These are phyloP conservation scores for Nasonia vitripennis DNA, from an alignment of 1,140 invertebrate genomes.

Conservation along the genomic window DNA sequence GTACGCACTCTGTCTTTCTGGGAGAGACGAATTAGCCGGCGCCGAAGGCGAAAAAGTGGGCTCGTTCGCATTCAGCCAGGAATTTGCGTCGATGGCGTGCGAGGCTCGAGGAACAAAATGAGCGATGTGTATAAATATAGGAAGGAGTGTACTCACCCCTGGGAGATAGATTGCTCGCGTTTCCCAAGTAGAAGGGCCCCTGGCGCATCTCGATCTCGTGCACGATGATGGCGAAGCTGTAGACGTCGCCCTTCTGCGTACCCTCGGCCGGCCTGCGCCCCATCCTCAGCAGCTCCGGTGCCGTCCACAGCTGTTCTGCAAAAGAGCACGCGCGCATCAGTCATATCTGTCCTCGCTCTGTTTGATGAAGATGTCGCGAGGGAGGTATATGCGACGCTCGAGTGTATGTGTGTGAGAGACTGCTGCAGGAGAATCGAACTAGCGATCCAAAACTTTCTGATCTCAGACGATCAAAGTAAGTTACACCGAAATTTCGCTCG, in stretches of 20 bases:
- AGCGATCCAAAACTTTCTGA: not conserved
- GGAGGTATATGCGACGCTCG: not conserved
- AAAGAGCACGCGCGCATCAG: slow-evolving; percentile 37
- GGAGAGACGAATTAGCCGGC: no score
- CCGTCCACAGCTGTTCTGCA: slow-evolving; percentile 91
- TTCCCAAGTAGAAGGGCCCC: slow-evolving; percentile 90
- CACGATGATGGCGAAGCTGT: slow-evolving; percentile 96
- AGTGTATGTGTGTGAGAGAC: not conserved
- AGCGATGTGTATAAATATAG: not conserved
- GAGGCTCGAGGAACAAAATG: not conserved
- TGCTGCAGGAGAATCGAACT: not conserved
- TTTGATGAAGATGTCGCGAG: not conserved
- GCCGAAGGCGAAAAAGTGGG: no score
- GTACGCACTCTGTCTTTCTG: no score
- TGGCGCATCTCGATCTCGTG: slow-evolving; percentile 92
- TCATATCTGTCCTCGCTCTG: not conserved
- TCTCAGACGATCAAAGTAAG: not conserved
- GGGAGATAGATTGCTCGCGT: slow-evolving; percentile 78
- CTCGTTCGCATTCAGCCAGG: no score
- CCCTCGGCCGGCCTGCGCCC: slow-evolving; percentile 82
- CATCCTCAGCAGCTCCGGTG: slow-evolving; percentile 91
- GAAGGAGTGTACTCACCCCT: slow-evolving; percentile 78
- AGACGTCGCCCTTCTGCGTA: slow-evolving; percentile 94
- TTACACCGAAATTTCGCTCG: not conserved
- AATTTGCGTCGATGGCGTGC: not conserved